Conservation (phyloP, 2,888 invertebrate species). For the Ypsolopha sequella region DNA sequence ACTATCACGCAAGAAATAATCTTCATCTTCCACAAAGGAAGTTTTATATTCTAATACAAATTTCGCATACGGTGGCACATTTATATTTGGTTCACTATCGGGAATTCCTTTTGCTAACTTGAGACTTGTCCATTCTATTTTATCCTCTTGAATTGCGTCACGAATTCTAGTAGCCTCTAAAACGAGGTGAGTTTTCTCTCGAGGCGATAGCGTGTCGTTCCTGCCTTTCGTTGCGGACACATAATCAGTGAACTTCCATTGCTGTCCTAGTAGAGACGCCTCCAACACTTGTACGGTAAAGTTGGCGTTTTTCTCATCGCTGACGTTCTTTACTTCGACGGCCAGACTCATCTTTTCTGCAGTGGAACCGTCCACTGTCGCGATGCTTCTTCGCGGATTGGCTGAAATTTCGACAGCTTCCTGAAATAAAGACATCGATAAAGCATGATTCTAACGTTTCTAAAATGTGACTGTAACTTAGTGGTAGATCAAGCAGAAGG, state of each 20-base stretch:
- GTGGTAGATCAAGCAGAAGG: too few species aligned
- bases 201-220: constrained; percentile 30
- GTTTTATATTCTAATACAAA: constrained; percentile 39
- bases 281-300: constrained; percentile 67
- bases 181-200: constrained; percentile 52
- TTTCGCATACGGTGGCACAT: constrained; percentile 36
- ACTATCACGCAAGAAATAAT: constrained; percentile 18
- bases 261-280: constrained; percentile 71
- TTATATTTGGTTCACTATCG: constrained; percentile 27
- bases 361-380: constrained; percentile 32
- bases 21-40: constrained; percentile 29
- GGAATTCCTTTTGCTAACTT: constrained; percentile 33
- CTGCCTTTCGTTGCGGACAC: constrained; percentile 33
- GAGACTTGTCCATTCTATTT: constrained; percentile 38
- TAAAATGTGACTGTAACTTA: too few species aligned
- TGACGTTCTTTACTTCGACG: constrained; percentile 77
- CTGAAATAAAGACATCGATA: constrained; percentile 20
- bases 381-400: constrained; percentile 62
- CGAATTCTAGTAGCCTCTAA: constrained; percentile 41
- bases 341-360: constrained; percentile 75
- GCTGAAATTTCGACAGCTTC: constrained; percentile 71
- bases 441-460: too few species aligned
- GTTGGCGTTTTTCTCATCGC: constrained; percentile 72
- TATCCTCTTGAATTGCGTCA: constrained; percentile 23
- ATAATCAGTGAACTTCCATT: constrained; percentile 68